Conservation (phyloP, 2,888 invertebrate genomes). For the Drosophila mercatorum region DNA sequence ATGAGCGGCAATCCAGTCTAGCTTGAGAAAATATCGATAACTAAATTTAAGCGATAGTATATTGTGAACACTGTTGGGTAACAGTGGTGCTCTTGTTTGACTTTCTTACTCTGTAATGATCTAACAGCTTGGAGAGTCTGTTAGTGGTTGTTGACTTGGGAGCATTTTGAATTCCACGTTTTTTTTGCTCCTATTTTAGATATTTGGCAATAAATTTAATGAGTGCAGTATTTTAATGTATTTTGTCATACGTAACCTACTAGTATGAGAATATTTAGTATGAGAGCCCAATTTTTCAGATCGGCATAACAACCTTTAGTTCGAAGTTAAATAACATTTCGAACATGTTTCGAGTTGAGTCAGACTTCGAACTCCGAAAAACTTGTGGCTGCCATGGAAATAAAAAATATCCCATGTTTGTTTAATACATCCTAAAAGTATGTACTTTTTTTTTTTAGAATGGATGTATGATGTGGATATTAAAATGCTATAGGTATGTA, state of each 20-base stretch:
- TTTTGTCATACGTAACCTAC: background rate
- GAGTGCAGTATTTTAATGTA: background rate
- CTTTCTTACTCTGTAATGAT: background rate
- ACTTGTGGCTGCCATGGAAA: background rate
- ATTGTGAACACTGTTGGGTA: slow-evolving; percentile 12
- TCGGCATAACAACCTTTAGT: background rate
- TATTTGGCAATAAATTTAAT: background rate
- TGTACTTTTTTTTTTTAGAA: background rate
- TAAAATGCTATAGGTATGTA: accelerated
- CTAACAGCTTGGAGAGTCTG: slow-evolving; percentile 5
- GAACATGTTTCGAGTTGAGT: background rate
- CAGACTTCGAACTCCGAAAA: background rate
- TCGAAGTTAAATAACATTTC: background rate
- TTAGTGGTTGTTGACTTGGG: background rate
- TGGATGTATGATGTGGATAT: background rate
- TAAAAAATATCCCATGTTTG: too few relatives aligned
- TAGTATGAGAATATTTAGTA: background rate
- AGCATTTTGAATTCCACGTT: background rate
- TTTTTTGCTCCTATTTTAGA: background rate
- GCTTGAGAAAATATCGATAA: slow-evolving; percentile 21
- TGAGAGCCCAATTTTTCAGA: background rate
- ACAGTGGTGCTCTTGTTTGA: background rate
- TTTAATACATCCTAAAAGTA: background rate
- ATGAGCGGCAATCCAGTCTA: slow-evolving; percentile 29
- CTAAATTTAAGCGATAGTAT: background rate